Evolutionary conservation across 2,113 vertebrate species (phyloP).

Genomic region (Bungarus multicinctus): DNA sequence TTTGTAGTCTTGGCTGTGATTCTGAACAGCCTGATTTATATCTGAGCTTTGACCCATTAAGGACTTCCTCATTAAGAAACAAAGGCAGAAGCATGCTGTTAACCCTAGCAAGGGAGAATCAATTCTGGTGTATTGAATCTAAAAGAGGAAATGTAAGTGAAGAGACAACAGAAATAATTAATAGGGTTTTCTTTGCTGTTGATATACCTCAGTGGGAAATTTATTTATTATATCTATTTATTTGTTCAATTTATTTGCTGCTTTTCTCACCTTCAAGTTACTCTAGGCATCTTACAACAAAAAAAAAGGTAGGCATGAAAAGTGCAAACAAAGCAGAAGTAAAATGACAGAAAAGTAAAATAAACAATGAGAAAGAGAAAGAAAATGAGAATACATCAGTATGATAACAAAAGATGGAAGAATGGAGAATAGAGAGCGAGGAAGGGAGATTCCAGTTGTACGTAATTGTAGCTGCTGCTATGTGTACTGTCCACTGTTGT

Average conservation of each 20-base stretch:
- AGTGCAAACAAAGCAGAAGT: neutral
- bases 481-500: neutral
- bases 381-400: neutral
- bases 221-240: neutral
- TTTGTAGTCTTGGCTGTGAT: neutral
- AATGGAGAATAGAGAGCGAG: neutral
- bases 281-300: neutral
- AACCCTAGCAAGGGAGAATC: neutral
- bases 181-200: neutral
- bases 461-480: neutral
- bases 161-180: neutral
- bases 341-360: neutral
- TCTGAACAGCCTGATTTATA: rapidly evolving
- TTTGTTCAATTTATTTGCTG: neutral
- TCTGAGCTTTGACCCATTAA: conserved; percentile 46
- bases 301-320: neutral
- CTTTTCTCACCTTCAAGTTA: neutral
- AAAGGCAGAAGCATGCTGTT: conserved; percentile 4
- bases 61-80: conserved; percentile 41
- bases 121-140: neutral
- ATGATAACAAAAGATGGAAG: neutral
- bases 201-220: neutral
- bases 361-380: neutral
- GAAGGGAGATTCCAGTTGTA: neutral
- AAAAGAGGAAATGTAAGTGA: neutral